Conservation (phyloP, 2,888 invertebrate species). For the Drosophila borealis region DNA sequence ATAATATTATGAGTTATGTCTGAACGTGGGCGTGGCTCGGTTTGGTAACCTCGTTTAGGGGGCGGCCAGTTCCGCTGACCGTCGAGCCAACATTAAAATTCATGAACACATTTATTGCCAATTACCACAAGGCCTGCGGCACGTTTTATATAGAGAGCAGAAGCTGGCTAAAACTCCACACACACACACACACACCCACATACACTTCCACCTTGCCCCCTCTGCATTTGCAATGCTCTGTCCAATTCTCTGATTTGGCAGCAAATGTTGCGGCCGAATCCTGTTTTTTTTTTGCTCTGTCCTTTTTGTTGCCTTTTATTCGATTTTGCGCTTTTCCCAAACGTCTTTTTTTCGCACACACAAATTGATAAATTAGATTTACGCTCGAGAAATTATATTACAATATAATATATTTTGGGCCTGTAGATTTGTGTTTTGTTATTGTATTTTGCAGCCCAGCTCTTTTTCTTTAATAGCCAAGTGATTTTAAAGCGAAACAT, state of each 20-base stretch:
- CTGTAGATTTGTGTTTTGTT: constrained; percentile 59
- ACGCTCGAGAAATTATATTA: constrained; percentile 80
- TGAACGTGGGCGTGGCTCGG: constrained; percentile 26
- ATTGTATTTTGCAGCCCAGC: constrained; percentile 40
- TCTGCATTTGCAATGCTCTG: constrained; percentile 21
- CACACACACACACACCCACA: constrained; percentile 10
- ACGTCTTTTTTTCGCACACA: constrained; percentile 37
- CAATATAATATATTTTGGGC: constrained; percentile 70
- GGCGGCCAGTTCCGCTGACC: constrained; percentile 54
- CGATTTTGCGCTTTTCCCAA: constrained; percentile 54
- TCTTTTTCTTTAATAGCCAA: constrained; percentile 40
- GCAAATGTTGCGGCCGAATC: constrained; percentile 56
- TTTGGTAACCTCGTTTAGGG: constrained; percentile 39
- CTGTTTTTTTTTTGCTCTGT: constrained; percentile 24
- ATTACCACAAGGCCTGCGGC: constrained; percentile 74
- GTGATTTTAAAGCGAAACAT: constrained; percentile 49
- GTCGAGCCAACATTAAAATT: constrained; percentile 76
- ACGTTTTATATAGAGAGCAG: constrained; percentile 63
- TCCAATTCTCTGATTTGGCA: constrained; percentile 53
- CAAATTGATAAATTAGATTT: constrained; percentile 82
- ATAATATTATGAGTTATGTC: constrained; percentile 73
- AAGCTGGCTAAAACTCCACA: constrained; percentile 27
- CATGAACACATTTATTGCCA: constrained; percentile 83
- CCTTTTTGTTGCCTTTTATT: constrained; percentile 56
- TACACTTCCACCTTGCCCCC: background rate